Percentiles rank a stretch among this genome's conserved stretches.
These are phyloP conservation scores for Miniopterus natalensis DNA, from an alignment of 2,113 vertebrate species.

Conservation along the genomic window DNA sequence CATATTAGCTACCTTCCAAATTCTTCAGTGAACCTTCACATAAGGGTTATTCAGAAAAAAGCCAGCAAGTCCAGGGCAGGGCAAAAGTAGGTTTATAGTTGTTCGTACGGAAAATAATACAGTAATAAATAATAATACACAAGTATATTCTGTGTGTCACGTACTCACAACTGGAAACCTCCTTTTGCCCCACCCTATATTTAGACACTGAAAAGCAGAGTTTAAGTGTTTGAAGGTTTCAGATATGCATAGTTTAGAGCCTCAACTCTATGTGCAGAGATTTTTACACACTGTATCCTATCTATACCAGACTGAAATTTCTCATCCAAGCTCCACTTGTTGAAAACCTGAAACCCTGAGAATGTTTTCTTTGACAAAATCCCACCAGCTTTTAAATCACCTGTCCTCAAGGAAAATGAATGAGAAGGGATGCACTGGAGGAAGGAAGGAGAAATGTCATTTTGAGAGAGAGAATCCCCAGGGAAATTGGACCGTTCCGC, in stretches of 20 bases:
- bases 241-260: conserved; percentile 26
- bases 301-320: conserved; percentile 18
- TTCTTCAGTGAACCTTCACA: not conserved
- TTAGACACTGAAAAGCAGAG: not conserved
- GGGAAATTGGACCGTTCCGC: conserved; percentile 62
- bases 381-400: conserved; percentile 60
- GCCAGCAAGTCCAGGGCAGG: not conserved
- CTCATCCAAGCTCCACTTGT: conserved; percentile 54
- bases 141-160: not conserved
- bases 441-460: conserved; percentile 43
- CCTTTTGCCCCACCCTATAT: not conserved
- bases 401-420: conserved; percentile 44
- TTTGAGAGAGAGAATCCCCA: conserved; percentile 61
- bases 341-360: conserved; percentile 44
- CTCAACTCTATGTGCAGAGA: not conserved
- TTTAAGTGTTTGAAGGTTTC: conserved; percentile 37
- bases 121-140: not conserved
- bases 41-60: not conserved
- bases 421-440: not conserved
- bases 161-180: not conserved
- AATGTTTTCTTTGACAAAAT: conserved; percentile 66
- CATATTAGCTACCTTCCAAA: not conserved
- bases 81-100: not conserved
- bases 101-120: not conserved
- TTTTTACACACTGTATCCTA: not conserved